These are phyloP conservation scores for Augochlora pura DNA, from an alignment of 1,140 invertebrate species.

Conservation along the genomic window DNA sequence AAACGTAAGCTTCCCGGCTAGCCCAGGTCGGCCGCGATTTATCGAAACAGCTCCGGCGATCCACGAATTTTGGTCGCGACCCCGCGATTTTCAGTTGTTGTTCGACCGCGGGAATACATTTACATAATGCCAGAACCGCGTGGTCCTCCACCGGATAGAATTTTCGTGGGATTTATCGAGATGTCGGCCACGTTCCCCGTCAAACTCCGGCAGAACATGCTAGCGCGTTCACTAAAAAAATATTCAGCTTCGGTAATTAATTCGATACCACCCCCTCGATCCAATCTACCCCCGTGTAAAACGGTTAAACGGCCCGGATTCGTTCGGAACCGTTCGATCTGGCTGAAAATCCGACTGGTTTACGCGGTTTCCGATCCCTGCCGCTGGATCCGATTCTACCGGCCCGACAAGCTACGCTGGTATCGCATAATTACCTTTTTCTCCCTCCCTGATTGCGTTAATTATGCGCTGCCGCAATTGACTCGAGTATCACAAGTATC, in stretches of 20 bases:
- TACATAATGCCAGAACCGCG: conserved; percentile 16
- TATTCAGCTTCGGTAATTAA: conserved; percentile 32
- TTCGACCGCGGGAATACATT: conserved; percentile 22
- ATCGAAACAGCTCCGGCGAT: neutral
- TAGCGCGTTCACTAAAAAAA: conserved; percentile 1
- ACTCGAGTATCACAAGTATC: no score
- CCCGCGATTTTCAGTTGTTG: neutral
- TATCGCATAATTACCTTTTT: no score
- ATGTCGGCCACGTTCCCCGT: neutral
- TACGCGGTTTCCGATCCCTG: no score
- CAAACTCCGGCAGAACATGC: conserved; percentile 19
- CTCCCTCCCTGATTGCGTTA: no score
- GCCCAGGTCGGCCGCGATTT: neutral
- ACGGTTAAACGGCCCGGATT: neutral
- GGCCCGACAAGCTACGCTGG: no score
- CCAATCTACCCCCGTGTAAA: conserved; percentile 4
- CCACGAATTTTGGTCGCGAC: neutral
- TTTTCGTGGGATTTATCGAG: conserved; percentile 23
- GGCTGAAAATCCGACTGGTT: no score
- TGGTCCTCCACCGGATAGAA: conserved; percentile 4
- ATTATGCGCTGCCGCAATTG: no score
- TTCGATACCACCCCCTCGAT: neutral
- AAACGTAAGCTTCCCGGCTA: neutral
- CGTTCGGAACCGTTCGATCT: conserved; percentile 8
- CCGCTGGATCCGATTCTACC: no score